Evolutionary conservation across 2,797 vertebrate genomes (phyloP).

Genomic region (Anisognathus igniventris): DNA sequence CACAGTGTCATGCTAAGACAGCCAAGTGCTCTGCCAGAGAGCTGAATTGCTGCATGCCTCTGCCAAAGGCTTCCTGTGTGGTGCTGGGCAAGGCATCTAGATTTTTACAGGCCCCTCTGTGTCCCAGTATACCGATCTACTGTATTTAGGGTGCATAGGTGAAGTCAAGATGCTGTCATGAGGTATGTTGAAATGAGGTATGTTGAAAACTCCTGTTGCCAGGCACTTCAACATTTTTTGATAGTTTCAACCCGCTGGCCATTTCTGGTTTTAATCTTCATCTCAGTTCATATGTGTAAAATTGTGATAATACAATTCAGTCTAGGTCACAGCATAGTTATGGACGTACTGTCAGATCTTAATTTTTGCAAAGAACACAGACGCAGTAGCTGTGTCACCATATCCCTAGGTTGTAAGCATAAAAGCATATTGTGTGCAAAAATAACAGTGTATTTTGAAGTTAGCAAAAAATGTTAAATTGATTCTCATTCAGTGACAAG

Average conservation of each 20-base stretch:
- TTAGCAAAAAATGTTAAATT: not conserved
- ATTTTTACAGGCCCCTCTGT: not conserved
- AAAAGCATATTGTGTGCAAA: not conserved
- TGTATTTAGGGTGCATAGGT: not conserved
- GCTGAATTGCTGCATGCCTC: not conserved
- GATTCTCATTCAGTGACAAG: not conserved
- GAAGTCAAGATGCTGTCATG: not conserved
- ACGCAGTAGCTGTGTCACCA: not conserved
- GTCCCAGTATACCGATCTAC: not conserved
- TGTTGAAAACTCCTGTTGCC: not conserved
- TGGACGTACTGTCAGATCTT: not conserved
- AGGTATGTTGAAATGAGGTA: not conserved
- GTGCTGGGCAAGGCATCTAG: not conserved
- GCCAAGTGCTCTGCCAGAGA: not conserved
- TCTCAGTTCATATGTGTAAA: not conserved
- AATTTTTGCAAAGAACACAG: not conserved
- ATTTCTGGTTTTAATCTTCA: not conserved
- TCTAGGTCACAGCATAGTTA: not conserved
- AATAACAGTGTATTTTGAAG: not conserved
- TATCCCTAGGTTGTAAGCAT: not conserved
- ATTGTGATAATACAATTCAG: not conserved
- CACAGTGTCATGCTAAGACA: not conserved
- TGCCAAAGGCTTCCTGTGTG: not conserved
- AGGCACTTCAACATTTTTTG: not conserved
- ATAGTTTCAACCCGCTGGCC: not conserved